Base-by-base conservation (phyloP, 2,888 invertebrate species). In the Allygus modestus region DNA sequence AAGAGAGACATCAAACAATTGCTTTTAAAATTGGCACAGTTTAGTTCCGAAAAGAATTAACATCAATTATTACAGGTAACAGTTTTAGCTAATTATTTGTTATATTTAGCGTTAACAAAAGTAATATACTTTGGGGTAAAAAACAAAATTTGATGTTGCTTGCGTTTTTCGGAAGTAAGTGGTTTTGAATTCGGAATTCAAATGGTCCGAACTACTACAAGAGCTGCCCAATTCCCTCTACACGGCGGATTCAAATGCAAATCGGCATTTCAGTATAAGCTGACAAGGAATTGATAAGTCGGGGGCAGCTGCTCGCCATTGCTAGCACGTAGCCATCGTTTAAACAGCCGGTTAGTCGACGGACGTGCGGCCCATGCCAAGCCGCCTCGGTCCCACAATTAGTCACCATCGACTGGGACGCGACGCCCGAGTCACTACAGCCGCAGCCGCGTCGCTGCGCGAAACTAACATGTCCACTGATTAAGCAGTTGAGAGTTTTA, bases 241-340 rank as follows among this genome's bases (percentile, higher is more conserved):
- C 26, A 5, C 71, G 15, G 23, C 71, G 15, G 71, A 71, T 71
- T 71, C 41, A 71, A 71, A 71, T 77, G 75, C 31, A 46, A 77
- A 77, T 46, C 73, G 20, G 23, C 73, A 43, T 37, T 73, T 43
- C 75, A 51, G 41, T 0, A 77, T 77, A 77, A 43, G 75, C 46
- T 77, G 75, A 77, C 75, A 77, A 77, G 28, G 71, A 77, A 77
- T 77, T 77, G 75, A 46, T 77, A 43, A 77, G 75, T 77, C 43
- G 17, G 33, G 71, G 33, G 12, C 73, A 23, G 43, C 46, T 46
- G 75, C 9, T 77, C 46, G 79, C 20, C 58, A 79, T 12, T 54
- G 58, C 9, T 9, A 0, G n/a, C 79, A 79, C 79, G 79, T 79
- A 26, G 58, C 11, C 54, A 26, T 26, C 58, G 58, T 58, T 79